Evolutionary conservation across 30 jellyfish, hydroid and myxozoan genomes (phyloP).

Genomic region (Aurelia aurita complex sp. Pacific): DNA sequence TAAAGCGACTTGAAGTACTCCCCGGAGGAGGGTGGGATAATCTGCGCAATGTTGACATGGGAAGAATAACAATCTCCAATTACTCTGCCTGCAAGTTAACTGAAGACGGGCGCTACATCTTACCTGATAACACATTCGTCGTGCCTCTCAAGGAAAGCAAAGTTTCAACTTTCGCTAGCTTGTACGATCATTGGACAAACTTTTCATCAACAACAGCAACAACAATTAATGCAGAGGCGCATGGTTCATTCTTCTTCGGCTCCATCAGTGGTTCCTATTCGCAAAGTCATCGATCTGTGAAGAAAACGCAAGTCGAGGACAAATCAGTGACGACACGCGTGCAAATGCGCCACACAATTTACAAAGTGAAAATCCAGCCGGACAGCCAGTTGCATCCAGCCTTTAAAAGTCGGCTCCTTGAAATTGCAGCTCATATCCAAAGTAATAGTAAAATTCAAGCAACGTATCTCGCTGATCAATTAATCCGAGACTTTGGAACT

Average conservation of each 20-base stretch:
- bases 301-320: slow-evolving; percentile 68
- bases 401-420: slow-evolving; percentile 64
- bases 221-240: slow-evolving; percentile 74
- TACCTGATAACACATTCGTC: slow-evolving; percentile 72
- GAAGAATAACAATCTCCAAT: slow-evolving; percentile 40
- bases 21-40: slow-evolving; percentile 94
- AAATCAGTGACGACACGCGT: slow-evolving; percentile 77
- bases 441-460: slow-evolving; percentile 61
- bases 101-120: slow-evolving; percentile 71
- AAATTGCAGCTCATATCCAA: slow-evolving; percentile 80
- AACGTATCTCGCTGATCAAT: slow-evolving; percentile 59
- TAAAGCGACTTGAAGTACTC: slow-evolving; percentile 71
- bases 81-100: slow-evolving; percentile 55
- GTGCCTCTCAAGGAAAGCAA: slow-evolving; percentile 70
- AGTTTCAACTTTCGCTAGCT: slow-evolving; percentile 59
- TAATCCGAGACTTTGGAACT: slow-evolving; percentile 80
- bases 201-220: slow-evolving; percentile 73
- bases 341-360: slow-evolving; percentile 65
- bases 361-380: slow-evolving; percentile 78
- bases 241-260: slow-evolving; percentile 63
- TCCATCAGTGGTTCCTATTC: slow-evolving; percentile 79
- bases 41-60: slow-evolving; percentile 84
- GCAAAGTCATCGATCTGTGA: slow-evolving; percentile 46
- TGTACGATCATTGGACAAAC: slow-evolving; percentile 76
- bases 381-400: slow-evolving; percentile 71